Conservation (phyloP, 2,888 invertebrate genomes). For the Orthosia cruda region DNA sequence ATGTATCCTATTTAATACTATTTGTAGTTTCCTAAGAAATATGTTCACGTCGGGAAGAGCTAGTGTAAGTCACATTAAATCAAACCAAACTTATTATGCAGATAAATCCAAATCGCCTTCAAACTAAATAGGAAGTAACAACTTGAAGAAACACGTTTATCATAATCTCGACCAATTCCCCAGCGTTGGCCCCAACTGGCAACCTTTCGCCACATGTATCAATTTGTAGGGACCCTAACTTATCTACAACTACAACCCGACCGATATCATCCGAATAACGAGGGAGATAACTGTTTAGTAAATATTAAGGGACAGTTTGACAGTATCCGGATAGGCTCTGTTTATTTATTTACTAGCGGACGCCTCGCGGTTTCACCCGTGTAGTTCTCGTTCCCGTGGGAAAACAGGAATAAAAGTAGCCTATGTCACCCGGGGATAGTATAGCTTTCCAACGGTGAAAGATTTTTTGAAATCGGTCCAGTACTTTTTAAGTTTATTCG, state of each 20-base stretch:
- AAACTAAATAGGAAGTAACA: slow-evolving; percentile 22
- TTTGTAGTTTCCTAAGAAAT: no score
- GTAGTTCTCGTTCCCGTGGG: no score
- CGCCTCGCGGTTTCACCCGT: no score
- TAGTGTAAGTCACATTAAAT: no score
- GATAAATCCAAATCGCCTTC: slow-evolving; percentile 12
- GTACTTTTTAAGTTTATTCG: no score
- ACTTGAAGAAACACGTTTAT: slow-evolving; percentile 28
- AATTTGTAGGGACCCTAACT: slow-evolving; percentile 37
- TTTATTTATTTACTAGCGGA: no score
- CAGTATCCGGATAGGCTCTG: not conserved
- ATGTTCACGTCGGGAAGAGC: no score
- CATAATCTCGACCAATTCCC: slow-evolving; percentile 44
- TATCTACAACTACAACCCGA: slow-evolving; percentile 28
- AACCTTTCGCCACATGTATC: slow-evolving; percentile 43
- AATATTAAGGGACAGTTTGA: slow-evolving; percentile 9
- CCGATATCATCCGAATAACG: slow-evolving; percentile 25
- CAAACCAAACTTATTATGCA: not conserved
- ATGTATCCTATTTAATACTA: no score
- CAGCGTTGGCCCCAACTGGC: slow-evolving; percentile 7
- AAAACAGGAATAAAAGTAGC: no score
- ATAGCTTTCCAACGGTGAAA: no score
- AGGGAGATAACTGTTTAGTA: slow-evolving; percentile 28
- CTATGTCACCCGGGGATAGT: no score
- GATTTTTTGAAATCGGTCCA: no score